These are phyloP conservation scores for Nephrotoma appendiculata DNA, from an alignment of 2,888 invertebrate genomes.

Conservation along the genomic window DNA sequence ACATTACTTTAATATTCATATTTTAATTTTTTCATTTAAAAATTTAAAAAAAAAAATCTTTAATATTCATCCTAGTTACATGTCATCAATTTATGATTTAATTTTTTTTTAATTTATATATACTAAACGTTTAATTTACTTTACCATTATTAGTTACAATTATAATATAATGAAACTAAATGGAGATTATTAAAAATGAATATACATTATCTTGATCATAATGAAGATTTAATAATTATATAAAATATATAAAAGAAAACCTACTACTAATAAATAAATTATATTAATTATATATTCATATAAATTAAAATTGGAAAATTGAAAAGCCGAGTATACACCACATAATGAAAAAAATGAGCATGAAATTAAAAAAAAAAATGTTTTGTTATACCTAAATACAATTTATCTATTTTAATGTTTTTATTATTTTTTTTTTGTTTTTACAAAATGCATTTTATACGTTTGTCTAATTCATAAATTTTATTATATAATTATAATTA, in stretches of 20 bases:
- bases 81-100: not conserved
- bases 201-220: not conserved
- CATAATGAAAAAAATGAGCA: not conserved
- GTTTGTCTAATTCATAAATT: not conserved
- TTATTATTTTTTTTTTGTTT: not conserved
- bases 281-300: not conserved
- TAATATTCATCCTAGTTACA: not conserved
- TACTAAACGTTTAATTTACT: not conserved
- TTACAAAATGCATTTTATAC: not conserved
- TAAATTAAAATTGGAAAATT: not conserved
- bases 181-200: not conserved
- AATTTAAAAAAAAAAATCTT: not conserved
- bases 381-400: not conserved
- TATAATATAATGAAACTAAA: not conserved
- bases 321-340: not conserved
- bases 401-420: not conserved
- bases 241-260: not conserved
- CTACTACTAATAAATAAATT: not conserved
- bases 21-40: not conserved
- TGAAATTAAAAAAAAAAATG: not conserved
- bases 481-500: not conserved
- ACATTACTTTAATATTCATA: not conserved
- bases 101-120: not conserved
- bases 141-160: not conserved
- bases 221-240: not conserved